These are phyloP conservation scores for Zaprionus ghesquierei DNA, from an alignment of 1,140 invertebrate species.

Conservation along the genomic window DNA sequence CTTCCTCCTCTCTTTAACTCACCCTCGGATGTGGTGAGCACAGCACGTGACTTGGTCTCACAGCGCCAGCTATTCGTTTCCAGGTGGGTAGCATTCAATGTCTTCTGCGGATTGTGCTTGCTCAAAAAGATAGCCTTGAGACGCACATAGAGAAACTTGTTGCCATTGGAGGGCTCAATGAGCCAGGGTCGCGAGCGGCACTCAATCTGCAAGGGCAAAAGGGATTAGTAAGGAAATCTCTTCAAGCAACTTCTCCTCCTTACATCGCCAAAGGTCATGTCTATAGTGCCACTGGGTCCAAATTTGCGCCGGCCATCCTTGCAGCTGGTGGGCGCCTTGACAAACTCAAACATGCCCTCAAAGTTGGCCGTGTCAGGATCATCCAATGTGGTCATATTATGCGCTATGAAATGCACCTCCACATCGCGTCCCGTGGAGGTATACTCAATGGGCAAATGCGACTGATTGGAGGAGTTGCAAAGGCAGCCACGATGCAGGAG, in stretches of 20 bases:
- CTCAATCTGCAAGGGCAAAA: conserved; percentile 84
- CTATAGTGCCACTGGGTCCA: conserved; percentile 90
- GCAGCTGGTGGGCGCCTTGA: conserved; percentile 87
- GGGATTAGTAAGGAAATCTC: neutral
- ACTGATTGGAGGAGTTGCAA: conserved; percentile 83
- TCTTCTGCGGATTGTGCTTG: conserved; percentile 76
- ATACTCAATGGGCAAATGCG: conserved; percentile 87
- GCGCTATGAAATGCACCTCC: conserved; percentile 91
- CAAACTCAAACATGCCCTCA: conserved; percentile 92
- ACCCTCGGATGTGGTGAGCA: conserved; percentile 82
- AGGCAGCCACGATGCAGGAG: conserved; percentile 86
- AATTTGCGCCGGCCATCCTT: conserved; percentile 86
- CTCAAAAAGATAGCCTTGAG: conserved; percentile 79
- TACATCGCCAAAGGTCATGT: conserved; percentile 88
- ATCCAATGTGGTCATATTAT: conserved; percentile 91
- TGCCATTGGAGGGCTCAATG: conserved; percentile 88
- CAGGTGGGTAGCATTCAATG: conserved; percentile 63
- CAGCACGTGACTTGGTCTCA: conserved; percentile 75
- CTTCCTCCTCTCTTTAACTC: neutral
- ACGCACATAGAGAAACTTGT: conserved; percentile 82
- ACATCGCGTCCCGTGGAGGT: conserved; percentile 89
- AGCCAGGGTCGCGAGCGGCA: conserved; percentile 90
- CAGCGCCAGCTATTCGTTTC: conserved; percentile 63
- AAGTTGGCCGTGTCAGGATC: conserved; percentile 93
- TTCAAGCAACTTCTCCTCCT: conserved; percentile 32